Evolutionary conservation across 2,888 invertebrate genomes (phyloP).

Genomic region (Melinaea marsaeus): DNA sequence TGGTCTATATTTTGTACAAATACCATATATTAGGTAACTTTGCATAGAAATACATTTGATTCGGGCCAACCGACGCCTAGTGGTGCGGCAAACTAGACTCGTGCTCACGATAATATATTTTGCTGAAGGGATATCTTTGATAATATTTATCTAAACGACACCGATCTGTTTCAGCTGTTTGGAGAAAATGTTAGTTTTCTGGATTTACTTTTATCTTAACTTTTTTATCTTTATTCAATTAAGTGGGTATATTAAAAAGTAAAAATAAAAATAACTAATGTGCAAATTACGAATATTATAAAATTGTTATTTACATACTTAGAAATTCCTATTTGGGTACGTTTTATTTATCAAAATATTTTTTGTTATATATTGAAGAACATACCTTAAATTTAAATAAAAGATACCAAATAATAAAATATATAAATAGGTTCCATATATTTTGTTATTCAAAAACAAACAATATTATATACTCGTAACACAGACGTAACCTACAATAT

Average conservation of each 20-base stretch:
- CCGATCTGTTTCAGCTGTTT: constrained; percentile 30
- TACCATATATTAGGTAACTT: constrained; percentile 5
- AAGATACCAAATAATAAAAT: no score
- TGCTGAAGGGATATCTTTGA: constrained; percentile 43
- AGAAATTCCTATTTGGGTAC: no score
- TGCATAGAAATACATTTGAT: constrained; percentile 21
- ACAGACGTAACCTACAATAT: no score
- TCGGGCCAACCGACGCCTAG: constrained; percentile 36
- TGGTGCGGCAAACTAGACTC: constrained; percentile 41
- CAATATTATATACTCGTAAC: no score
- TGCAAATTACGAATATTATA: no score
- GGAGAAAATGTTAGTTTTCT: constrained; percentile 20
- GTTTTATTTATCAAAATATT: no score
- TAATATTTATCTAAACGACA: constrained; percentile 42
- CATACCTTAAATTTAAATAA: no score
- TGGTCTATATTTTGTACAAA: constrained; percentile 4
- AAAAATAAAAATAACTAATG: no score
- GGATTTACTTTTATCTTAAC: constrained; percentile 24
- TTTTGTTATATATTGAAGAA: no score
- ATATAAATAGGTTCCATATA: no score
- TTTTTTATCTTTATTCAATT: neutral
- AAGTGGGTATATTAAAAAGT: neutral
- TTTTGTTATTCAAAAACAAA: no score
- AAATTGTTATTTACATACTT: no score
- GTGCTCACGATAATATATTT: constrained; percentile 46